phyloP scores from a whole-genome alignment of 2,113 vertebrate genomes.

The Pycnonotus jocosus region DNA sequence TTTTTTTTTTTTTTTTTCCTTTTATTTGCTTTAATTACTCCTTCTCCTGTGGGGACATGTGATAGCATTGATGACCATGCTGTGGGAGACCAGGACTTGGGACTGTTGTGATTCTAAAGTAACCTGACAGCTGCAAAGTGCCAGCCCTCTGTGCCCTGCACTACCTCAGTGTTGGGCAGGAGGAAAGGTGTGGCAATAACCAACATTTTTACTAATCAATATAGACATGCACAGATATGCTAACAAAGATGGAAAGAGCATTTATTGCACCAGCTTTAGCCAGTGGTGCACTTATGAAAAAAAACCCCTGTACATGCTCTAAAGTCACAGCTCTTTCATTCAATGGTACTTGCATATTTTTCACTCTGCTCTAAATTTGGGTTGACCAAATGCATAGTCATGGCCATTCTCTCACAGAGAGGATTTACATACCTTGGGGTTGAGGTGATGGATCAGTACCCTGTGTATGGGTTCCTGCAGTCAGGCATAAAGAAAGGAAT shows the following conservation, averaged over 20 bases:
- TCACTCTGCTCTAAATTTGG: not conserved
- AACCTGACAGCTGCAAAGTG: not conserved
- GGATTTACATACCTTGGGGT: not conserved
- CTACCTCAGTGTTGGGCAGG: not conserved
- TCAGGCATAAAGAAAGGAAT: not conserved
- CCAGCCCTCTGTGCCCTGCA: not conserved
- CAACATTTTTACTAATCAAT: not conserved
- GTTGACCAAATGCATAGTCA: not conserved
- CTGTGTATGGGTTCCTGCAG: not conserved
- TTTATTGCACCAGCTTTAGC: not conserved
- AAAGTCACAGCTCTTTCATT: not conserved
- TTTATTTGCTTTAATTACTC: not conserved
- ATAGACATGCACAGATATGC: no score
- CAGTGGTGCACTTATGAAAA: not conserved
- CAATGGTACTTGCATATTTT: fast-evolving
- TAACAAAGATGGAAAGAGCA: not conserved
- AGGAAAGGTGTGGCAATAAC: not conserved
- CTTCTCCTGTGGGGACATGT: not conserved
- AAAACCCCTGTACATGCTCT: not conserved
- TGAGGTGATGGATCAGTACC: not conserved
- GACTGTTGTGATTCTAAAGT: not conserved
- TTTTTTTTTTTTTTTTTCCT: not conserved
- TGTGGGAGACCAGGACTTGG: not conserved
- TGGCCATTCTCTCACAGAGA: not conserved
- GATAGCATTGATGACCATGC: not conserved